These are phyloP conservation scores for Nomia melanderi DNA, from an alignment of 1,140 invertebrate species.

Conservation along the genomic window DNA sequence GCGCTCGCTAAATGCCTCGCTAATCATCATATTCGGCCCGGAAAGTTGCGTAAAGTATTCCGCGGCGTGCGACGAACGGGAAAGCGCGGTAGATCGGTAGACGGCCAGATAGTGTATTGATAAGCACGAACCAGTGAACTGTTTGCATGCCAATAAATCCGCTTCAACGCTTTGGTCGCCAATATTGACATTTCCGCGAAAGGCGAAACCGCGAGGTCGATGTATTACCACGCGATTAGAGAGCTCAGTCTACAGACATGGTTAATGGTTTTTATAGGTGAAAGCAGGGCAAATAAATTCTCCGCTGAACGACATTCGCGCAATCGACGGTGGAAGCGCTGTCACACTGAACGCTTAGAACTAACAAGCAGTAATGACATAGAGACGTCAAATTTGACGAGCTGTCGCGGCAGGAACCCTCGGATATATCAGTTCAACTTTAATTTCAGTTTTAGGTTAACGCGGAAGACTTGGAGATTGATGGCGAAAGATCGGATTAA, in stretches of 20 bases:
- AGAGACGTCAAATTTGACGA: no score
- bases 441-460: no score
- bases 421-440: no score
- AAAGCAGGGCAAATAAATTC: constrained; percentile 32
- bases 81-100: background rate
- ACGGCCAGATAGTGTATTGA: constrained; percentile 51
- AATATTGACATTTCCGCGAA: constrained; percentile 65
- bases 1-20: constrained; percentile 29
- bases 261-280: constrained; percentile 26
- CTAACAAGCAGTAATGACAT: no score
- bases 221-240: constrained; percentile 61
- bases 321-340: background rate
- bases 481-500: no score
- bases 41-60: constrained; percentile 8
- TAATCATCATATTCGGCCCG: constrained; percentile 4
- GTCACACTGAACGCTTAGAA: background rate
- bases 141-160: constrained; percentile 62
- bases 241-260: constrained; percentile 6
- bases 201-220: constrained; percentile 62
- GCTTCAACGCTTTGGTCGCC: constrained; percentile 50
- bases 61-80: constrained; percentile 3
- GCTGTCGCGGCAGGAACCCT: no score
- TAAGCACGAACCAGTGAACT: constrained; percentile 47
- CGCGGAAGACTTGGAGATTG: no score
- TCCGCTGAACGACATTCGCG: background rate